Conservation (phyloP, 2,797 vertebrate species). For the Melanotaenia parkinsoni region DNA sequence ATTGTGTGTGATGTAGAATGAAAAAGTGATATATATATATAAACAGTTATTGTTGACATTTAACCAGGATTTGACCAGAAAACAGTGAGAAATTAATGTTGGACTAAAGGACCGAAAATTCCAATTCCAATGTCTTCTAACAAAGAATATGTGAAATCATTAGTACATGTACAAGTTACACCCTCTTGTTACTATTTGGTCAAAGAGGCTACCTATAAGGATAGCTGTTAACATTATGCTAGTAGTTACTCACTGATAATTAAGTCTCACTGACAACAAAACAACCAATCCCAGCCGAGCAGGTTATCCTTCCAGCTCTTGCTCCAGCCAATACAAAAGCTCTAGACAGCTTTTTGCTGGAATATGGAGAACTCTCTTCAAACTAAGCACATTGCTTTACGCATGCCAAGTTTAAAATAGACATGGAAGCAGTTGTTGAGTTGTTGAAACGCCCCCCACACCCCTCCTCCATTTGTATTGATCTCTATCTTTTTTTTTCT, state of each 20-base stretch:
- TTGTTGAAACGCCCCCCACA: conserved; percentile 30
- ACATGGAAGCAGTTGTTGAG: neutral
- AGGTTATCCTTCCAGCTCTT: conserved; percentile 26
- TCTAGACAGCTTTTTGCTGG: neutral
- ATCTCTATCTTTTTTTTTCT: neutral
- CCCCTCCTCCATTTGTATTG: conserved; percentile 4
- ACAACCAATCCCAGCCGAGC: neutral
- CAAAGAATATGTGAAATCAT: no score
- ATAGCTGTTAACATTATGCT: neutral
- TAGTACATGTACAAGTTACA: neutral
- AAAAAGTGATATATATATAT: no score
- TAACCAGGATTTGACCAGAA: no score
- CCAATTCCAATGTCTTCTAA: neutral
- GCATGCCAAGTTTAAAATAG: neutral
- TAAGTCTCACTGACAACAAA: neutral
- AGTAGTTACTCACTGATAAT: neutral
- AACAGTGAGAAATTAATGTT: no score
- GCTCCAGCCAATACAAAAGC: neutral
- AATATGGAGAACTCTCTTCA: neutral
- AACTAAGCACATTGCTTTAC: neutral
- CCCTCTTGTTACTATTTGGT: neutral
- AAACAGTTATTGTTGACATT: no score
- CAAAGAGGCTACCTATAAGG: neutral
- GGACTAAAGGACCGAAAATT: no score
- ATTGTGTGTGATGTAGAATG: neutral